These are phyloP conservation scores for Prochilodus magdalenae DNA, from an alignment of 2,113 vertebrate species.

Conservation along the genomic window DNA sequence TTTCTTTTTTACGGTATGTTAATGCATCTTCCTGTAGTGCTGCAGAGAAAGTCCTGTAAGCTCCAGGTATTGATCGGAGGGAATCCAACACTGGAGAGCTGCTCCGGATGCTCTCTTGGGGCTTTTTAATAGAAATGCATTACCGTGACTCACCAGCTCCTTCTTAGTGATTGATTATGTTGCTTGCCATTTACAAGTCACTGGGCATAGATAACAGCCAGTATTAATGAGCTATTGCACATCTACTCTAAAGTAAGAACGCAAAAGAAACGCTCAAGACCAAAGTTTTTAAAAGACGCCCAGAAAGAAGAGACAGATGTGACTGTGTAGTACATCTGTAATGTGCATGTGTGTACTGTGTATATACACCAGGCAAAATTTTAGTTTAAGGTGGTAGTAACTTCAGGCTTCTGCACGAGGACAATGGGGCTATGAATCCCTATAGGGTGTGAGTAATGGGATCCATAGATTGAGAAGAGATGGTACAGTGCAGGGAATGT, in stretches of 20 bases:
- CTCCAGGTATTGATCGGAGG: constrained; percentile 52
- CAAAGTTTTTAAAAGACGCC: background rate
- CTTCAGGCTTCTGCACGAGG: too few relatives aligned
- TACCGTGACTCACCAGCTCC: constrained; percentile 78
- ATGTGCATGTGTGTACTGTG: too few relatives aligned
- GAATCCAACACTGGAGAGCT: constrained; percentile 46
- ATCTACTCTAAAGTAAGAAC: constrained; percentile 71
- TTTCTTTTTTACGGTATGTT: constrained; percentile 28
- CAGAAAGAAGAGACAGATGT: background rate
- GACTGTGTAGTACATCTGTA: background rate
- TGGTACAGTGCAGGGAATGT: too few relatives aligned
- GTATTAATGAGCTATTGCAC: constrained; percentile 76
- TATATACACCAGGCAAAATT: too few relatives aligned
- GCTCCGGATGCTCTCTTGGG: constrained; percentile 53
- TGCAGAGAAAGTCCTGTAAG: constrained; percentile 35
- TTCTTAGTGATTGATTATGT: constrained; percentile 75
- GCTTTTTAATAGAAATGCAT: constrained; percentile 77
- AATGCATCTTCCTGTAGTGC: constrained; percentile 44
- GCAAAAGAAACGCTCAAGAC: constrained; percentile 2
- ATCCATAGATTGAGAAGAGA: too few relatives aligned
- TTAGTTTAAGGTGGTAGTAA: too few relatives aligned
- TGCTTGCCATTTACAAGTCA: constrained; percentile 78
- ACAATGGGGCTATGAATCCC: too few relatives aligned
- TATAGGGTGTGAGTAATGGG: too few relatives aligned
- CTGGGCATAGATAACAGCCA: constrained; percentile 72